phyloP scores from a whole-genome alignment of 2,113 vertebrate genomes.

The Aleadryas rufinucha region DNA sequence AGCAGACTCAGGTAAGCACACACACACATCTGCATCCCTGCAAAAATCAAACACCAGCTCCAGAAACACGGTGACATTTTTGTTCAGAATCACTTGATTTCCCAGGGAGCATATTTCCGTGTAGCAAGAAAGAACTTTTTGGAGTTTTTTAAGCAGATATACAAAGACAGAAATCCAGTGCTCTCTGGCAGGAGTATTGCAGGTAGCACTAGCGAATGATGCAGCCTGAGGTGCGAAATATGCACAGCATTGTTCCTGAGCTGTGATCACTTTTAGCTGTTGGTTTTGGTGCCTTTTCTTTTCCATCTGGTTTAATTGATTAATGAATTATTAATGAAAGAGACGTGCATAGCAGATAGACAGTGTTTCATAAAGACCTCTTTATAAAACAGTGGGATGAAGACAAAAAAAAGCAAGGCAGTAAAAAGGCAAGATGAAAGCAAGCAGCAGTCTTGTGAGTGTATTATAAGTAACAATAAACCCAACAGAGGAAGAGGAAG shows the following conservation, averaged over 20 bases:
- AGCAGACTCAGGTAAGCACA: background rate
- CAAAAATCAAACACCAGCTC: background rate
- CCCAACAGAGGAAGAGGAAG: background rate
- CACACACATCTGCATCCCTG: background rate
- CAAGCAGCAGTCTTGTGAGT: background rate
- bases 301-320: background rate
- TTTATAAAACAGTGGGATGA: background rate
- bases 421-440: constrained; percentile 23
- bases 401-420: constrained; percentile 1
- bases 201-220: background rate
- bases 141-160: background rate
- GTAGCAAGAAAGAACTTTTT: background rate
- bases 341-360: background rate
- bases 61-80: background rate
- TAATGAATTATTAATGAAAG: constrained; percentile 54
- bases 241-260: background rate
- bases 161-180: background rate
- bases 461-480: background rate
- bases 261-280: background rate
- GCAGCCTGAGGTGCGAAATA: constrained; percentile 1
- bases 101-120: background rate
- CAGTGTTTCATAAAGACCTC: background rate
- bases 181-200: background rate
- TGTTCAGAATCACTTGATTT: background rate
- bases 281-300: background rate